These are phyloP conservation scores for Dolichopus griseipennis DNA, from an alignment of 2,888 invertebrate genomes.

Conservation along the genomic window DNA sequence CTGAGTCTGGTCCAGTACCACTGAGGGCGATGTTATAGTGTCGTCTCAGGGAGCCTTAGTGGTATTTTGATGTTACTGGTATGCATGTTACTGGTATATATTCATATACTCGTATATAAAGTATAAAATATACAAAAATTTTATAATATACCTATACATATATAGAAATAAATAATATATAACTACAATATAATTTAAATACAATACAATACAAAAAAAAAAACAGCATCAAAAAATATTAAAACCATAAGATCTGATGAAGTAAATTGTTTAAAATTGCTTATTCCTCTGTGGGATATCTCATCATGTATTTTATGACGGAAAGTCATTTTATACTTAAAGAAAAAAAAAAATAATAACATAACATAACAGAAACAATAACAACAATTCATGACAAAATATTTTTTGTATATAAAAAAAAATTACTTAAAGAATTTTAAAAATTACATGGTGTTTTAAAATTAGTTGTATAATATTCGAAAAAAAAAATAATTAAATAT, in stretches of 20 bases:
- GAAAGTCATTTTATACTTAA: constrained; percentile 4
- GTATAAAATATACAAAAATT: not conserved
- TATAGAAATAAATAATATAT: not conserved
- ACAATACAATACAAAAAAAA: too few relatives aligned
- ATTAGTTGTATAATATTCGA: too few relatives aligned
- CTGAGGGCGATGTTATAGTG: too few relatives aligned
- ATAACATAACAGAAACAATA: not conserved
- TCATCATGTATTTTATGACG: constrained; percentile 4
- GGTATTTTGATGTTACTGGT: too few relatives aligned
- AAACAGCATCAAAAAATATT: too few relatives aligned
- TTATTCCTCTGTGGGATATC: constrained; percentile 6
- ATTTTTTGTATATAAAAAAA: not conserved
- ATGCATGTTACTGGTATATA: too few relatives aligned
- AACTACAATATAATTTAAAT: not conserved
- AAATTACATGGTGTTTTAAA: not conserved
- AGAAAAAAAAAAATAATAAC: not conserved
- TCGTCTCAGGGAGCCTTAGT: too few relatives aligned
- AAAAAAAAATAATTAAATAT: too few relatives aligned
- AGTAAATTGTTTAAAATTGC: constrained; percentile 3
- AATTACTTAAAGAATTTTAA: not conserved
- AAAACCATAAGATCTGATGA: not conserved
- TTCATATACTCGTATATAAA: too few relatives aligned
- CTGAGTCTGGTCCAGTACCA: too few relatives aligned
- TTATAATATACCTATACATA: not conserved
- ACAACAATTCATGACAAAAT: not conserved